Evolutionary conservation across 2,888 invertebrate species (phyloP).

Genomic region (Cosmorhoe ocellata): DNA sequence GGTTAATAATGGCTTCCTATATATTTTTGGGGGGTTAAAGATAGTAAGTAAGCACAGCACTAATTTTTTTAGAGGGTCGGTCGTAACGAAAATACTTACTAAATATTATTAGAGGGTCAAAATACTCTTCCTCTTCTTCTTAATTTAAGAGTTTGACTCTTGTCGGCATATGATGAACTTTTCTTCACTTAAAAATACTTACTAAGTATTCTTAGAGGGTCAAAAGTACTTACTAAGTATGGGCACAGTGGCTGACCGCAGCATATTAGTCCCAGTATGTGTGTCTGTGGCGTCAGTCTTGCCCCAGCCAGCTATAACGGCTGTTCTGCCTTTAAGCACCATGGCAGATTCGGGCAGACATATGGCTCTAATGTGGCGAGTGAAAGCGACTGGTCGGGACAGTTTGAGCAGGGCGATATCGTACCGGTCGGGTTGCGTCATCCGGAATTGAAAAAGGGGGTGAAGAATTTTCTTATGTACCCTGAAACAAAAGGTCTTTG

Average conservation of each 20-base stretch:
- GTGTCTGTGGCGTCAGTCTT: slow-evolving; percentile 88
- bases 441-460: slow-evolving; percentile 90
- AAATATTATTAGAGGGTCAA: too few species aligned
- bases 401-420: slow-evolving; percentile 89
- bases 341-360: slow-evolving; percentile 85
- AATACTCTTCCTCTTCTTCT: too few species aligned
- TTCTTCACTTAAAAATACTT: too few species aligned
- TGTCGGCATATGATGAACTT: too few species aligned
- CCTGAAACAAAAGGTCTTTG: slow-evolving; percentile 57
- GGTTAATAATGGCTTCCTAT: too few species aligned
- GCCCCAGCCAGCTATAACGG: slow-evolving; percentile 91
- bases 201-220: too few species aligned
- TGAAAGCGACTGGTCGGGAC: slow-evolving; percentile 85
- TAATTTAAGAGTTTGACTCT: too few species aligned
- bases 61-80: too few species aligned
- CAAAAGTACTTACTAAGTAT: slow-evolving; percentile 85
- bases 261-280: slow-evolving; percentile 90
- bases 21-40: too few species aligned
- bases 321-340: slow-evolving; percentile 63
- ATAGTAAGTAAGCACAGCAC: too few species aligned
- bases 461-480: slow-evolving; percentile 89
- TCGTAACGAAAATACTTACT: too few species aligned
- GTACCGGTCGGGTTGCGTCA: slow-evolving; percentile 92
- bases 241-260: slow-evolving; percentile 91
- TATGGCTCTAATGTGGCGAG: slow-evolving; percentile 88